Conservation (phyloP, 1,140 invertebrate genomes). For the Caenorhabditis briggsae region DNA sequence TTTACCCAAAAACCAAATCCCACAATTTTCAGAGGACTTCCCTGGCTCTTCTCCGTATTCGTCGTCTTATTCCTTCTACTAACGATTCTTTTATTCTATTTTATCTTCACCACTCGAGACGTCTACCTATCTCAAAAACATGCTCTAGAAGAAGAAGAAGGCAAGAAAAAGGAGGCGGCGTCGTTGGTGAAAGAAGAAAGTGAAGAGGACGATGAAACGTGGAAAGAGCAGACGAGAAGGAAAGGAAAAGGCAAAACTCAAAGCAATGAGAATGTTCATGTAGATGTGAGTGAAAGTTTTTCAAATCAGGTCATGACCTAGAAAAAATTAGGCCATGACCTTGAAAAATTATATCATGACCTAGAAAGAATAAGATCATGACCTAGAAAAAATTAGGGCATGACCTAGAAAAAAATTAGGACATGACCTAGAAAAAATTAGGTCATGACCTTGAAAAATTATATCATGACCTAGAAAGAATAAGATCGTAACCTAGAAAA, state of each 20-base stretch:
- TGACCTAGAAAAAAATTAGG: no score
- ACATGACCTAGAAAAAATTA: no score
- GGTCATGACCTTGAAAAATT: no score
- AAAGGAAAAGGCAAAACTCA: not conserved
- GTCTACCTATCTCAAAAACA: constrained; percentile 43
- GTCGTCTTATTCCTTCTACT: constrained; percentile 34
- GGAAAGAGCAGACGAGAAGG: constrained; percentile 46
- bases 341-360: no score
- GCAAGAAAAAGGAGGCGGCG: constrained; percentile 8
- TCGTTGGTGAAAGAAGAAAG: constrained; percentile 10
- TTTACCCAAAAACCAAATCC: no score
- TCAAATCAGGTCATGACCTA: not conserved
- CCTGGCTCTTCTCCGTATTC: constrained; percentile 42
- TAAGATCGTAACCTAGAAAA: no score
- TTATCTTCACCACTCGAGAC: constrained; percentile 41
- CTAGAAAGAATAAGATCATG: no score
- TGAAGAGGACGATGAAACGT: constrained; percentile 27
- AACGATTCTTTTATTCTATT: constrained; percentile 33
- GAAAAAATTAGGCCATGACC: no score
- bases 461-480: no score
- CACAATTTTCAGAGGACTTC: constrained; percentile 34
- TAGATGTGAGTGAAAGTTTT: constrained; percentile 12
- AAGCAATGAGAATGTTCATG: constrained; percentile 19
- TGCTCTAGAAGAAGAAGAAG: constrained; percentile 18
- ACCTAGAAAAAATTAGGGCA: no score